Evolutionary conservation across 30 jellyfish, hydroid and myxozoan species (phyloP).

Genomic region (Aurelia sp.): DNA sequence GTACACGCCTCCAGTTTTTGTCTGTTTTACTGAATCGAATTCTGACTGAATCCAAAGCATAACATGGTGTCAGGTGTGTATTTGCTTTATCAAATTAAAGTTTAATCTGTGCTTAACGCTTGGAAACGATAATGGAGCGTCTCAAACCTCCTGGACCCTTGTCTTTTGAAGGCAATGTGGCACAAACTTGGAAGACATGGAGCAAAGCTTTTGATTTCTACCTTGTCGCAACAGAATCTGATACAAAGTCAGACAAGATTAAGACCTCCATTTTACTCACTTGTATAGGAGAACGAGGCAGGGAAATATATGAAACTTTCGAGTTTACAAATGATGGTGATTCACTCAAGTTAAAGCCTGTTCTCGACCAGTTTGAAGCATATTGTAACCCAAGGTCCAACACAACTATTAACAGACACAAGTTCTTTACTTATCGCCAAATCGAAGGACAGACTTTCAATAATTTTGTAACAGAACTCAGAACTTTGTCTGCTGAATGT

Average conservation of each 20-base stretch:
- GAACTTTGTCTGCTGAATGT: conserved; percentile 71
- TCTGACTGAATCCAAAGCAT: background rate
- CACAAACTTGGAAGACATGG: conserved; percentile 65
- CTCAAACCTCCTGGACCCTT: conserved; percentile 53
- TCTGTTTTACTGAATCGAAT: background rate
- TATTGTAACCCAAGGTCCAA: conserved; percentile 52
- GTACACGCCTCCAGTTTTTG: background rate
- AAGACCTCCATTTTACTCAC: conserved; percentile 64
- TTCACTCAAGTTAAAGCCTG: conserved; percentile 43
- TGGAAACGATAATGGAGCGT: conserved; percentile 20
- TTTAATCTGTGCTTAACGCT: conserved; percentile 12
- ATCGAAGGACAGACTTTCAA: conserved; percentile 54
- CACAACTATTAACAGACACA: conserved; percentile 56
- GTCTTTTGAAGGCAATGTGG: conserved; percentile 70
- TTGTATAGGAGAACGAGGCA: conserved; percentile 57
- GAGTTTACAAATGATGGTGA: conserved; percentile 54
- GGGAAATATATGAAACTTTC: conserved; percentile 66
- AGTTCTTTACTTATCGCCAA: conserved; percentile 52
- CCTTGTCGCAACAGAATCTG: conserved; percentile 71
- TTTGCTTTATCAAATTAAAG: background rate
- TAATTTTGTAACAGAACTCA: conserved; percentile 48
- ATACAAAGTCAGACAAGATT: conserved; percentile 53
- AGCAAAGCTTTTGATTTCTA: conserved; percentile 36
- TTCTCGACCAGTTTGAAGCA: conserved; percentile 57
- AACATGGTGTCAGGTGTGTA: conserved; percentile 59